These are phyloP conservation scores for Bradypodion ventrale DNA, from an alignment of 2,797 vertebrate genomes.

Conservation along the genomic window DNA sequence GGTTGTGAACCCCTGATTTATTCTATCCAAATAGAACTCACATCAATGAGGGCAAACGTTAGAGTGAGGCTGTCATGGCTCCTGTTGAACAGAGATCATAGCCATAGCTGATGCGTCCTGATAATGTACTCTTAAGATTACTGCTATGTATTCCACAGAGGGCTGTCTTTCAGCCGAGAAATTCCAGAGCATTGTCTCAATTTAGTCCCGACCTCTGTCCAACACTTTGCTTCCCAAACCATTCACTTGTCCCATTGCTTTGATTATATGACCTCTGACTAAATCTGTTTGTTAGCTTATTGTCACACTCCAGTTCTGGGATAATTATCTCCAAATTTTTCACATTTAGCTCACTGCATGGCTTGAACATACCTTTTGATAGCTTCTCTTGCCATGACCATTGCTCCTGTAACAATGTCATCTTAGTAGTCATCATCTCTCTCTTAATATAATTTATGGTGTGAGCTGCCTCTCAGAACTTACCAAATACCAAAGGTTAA, in stretches of 20 bases:
- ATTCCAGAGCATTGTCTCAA: neutral
- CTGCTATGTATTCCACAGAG: neutral
- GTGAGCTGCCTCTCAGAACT: neutral
- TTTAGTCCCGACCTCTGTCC: neutral
- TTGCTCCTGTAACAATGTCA: neutral
- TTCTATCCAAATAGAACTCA: no score
- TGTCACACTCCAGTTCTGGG: neutral
- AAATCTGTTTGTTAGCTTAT: neutral
- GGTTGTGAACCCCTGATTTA: no score
- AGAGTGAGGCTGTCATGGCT: neutral
- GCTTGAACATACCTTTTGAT: neutral
- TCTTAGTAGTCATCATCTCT: neutral
- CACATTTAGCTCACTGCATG: neutral
- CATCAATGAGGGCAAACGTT: neutral
- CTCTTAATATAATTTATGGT: neutral
- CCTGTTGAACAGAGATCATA: neutral
- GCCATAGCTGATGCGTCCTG: neutral
- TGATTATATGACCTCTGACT: neutral
- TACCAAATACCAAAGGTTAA: no score
- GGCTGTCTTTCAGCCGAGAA: neutral
- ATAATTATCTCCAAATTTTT: neutral
- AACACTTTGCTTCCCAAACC: neutral
- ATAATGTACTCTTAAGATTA: neutral
- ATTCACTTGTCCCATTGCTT: neutral
- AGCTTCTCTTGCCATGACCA: neutral